A percentile compares a stretch with the other conserved stretches of the same genome.
phyloP scores from a whole-genome alignment of 2,888 invertebrate species.

The Hydrotaea cyrtoneurina region DNA sequence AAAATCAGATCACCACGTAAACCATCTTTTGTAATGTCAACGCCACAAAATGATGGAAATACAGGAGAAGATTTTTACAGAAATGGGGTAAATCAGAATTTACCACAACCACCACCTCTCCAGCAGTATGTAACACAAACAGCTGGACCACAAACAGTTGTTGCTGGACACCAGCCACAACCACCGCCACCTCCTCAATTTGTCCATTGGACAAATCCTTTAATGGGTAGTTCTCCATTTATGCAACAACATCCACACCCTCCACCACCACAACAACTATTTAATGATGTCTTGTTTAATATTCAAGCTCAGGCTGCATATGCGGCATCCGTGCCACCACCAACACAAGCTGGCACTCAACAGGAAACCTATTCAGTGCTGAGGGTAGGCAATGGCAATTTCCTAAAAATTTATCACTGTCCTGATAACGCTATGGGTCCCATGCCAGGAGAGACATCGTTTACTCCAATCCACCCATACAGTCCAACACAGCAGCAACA shows the following conservation, averaged over 20 bases:
- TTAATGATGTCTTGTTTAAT: slow-evolving; percentile 75
- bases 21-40: slow-evolving; percentile 63
- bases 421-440: slow-evolving; percentile 72
- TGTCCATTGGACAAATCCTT: slow-evolving; percentile 59
- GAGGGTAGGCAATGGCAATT: slow-evolving; percentile 79
- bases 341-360: slow-evolving; percentile 68
- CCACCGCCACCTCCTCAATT: slow-evolving; percentile 61
- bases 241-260: slow-evolving; percentile 51
- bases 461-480: slow-evolving; percentile 50
- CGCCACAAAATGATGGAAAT: slow-evolving; percentile 59
- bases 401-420: slow-evolving; percentile 79
- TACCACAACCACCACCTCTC: slow-evolving; percentile 23
- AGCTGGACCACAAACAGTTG: slow-evolving; percentile 63
- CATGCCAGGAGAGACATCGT: slow-evolving; percentile 66
- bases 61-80: slow-evolving; percentile 51
- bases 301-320: slow-evolving; percentile 71
- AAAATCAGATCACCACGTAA: slow-evolving; percentile 56
- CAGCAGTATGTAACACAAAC: slow-evolving; percentile 65
- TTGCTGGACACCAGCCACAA: slow-evolving; percentile 66
- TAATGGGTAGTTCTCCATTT: slow-evolving; percentile 56
- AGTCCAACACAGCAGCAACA: slow-evolving; percentile 45
- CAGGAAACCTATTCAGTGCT: slow-evolving; percentile 79
- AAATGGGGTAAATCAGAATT: slow-evolving; percentile 51
- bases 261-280: slow-evolving; percentile 69
- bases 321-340: slow-evolving; percentile 50